Conservation (phyloP, 1,140 invertebrate genomes). For the Hetaerina americana region DNA sequence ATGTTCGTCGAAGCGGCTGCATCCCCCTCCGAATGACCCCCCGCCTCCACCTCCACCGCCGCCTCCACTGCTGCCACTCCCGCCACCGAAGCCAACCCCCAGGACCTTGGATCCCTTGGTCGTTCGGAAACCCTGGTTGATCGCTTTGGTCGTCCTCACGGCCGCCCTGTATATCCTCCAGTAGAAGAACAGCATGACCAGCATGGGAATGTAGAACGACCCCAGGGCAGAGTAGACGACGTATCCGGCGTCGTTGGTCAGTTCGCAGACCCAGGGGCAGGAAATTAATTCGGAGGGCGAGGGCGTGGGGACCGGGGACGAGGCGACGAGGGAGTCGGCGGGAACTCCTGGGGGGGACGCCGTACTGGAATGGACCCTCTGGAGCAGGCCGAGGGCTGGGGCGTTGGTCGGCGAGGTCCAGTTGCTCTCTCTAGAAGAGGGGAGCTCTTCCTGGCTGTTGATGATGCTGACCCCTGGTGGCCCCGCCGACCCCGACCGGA, state of each 20-base stretch:
- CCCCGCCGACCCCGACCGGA: not conserved
- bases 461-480: too few relatives aligned
- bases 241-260: slow-evolving; percentile 60
- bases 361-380: not conserved
- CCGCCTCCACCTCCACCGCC: not conserved
- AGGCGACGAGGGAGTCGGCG: not conserved
- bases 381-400: not conserved
- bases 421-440: not conserved
- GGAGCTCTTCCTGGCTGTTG: too few relatives aligned
- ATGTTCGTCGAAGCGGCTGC: slow-evolving; percentile 67
- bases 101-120: slow-evolving; percentile 52
- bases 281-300: slow-evolving; percentile 15
- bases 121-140: slow-evolving; percentile 85
- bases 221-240: slow-evolving; percentile 75
- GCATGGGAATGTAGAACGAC: slow-evolving; percentile 92
- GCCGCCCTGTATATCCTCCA: slow-evolving; percentile 89
- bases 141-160: slow-evolving; percentile 74
- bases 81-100: not conserved
- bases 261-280: slow-evolving; percentile 74
- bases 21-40: slow-evolving; percentile 28
- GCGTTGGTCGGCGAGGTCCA: not conserved
- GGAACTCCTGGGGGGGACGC: too few relatives aligned
- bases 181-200: slow-evolving; percentile 94
- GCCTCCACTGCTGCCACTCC: not conserved
- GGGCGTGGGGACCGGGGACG: not conserved